A percentile compares a stretch with the other conserved stretches of the same genome.
These are phyloP conservation scores for Aspidoscelis tigris DNA, from an alignment of 2,113 vertebrate genomes.

Conservation along the genomic window DNA sequence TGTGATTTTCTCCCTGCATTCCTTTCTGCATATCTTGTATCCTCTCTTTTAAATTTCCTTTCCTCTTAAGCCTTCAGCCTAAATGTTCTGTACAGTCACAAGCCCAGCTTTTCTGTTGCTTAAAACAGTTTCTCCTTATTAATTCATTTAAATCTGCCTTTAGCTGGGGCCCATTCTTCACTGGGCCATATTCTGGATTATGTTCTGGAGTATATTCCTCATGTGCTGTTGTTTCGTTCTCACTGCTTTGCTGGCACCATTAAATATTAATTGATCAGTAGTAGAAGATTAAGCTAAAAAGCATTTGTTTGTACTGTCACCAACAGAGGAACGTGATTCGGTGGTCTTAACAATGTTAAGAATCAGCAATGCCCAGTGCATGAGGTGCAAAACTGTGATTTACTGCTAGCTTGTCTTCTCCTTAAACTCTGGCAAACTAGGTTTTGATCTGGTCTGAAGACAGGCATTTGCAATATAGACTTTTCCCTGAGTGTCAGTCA, in stretches of 20 bases:
- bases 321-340: too few relatives aligned
- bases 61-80: too few relatives aligned
- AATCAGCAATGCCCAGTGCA: neutral
- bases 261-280: neutral
- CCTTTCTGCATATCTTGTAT: neutral
- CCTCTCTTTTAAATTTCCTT: neutral
- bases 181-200: neutral
- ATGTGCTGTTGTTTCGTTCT: neutral
- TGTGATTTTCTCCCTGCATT: neutral
- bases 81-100: neutral
- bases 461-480: too few relatives aligned
- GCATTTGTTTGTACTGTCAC: too few relatives aligned
- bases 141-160: neutral
- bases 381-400: too few relatives aligned
- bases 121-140: neutral
- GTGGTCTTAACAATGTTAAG: too few relatives aligned
- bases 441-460: too few relatives aligned
- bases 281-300: neutral
- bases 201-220: neutral
- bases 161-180: neutral
- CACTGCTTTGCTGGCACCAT: neutral
- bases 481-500: too few relatives aligned
- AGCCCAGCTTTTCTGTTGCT: neutral
- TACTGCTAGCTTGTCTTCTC: too few relatives aligned
- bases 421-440: too few relatives aligned